Evolutionary conservation across 2,888 invertebrate species (phyloP).

Genomic region (Drosophila lutescens): DNA sequence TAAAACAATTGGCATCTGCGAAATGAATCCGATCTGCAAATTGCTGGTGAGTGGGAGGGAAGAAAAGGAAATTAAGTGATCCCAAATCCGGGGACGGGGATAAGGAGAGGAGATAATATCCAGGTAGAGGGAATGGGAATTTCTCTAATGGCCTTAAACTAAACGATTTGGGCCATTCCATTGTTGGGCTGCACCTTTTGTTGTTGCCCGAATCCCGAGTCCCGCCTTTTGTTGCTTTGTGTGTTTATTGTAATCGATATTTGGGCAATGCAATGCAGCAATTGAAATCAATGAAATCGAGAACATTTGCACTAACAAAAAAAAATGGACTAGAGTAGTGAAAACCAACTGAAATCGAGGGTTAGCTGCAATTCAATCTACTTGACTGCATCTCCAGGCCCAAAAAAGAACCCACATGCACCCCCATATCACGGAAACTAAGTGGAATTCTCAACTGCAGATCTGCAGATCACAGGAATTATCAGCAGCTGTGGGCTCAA

Average conservation of each 20-base stretch:
- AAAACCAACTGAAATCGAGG: conserved; percentile 39
- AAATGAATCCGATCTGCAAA: conserved; percentile 27
- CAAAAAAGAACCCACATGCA: conserved; percentile 11
- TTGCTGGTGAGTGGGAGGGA: conserved; percentile 5
- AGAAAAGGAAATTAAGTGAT: conserved; percentile 31
- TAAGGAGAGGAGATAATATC: neutral
- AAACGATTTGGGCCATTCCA: conserved; percentile 32
- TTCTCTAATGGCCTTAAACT: conserved; percentile 38
- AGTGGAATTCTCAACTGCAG: neutral
- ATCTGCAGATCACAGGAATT: conserved; percentile 14
- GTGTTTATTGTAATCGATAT: conserved; percentile 65
- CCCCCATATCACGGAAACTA: conserved; percentile 14
- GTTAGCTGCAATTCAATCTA: conserved; percentile 74
- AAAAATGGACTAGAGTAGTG: conserved; percentile 3
- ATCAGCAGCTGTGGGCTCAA: conserved; percentile 14
- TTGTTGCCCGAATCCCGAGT: conserved; percentile 11
- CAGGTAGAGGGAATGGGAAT: conserved; percentile 16
- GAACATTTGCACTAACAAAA: conserved; percentile 61
- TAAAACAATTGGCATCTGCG: conserved; percentile 25
- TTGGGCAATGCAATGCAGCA: conserved; percentile 64
- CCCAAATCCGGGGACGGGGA: conserved; percentile 4
- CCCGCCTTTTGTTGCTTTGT: conserved; percentile 22
- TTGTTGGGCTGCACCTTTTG: conserved; percentile 26
- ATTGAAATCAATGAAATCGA: conserved; percentile 76
- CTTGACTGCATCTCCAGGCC: conserved; percentile 63